Percentiles rank a stretch among this genome's conserved stretches.
phyloP scores from a whole-genome alignment of 2,797 vertebrate species.

The Cirrhinus mrigala region DNA sequence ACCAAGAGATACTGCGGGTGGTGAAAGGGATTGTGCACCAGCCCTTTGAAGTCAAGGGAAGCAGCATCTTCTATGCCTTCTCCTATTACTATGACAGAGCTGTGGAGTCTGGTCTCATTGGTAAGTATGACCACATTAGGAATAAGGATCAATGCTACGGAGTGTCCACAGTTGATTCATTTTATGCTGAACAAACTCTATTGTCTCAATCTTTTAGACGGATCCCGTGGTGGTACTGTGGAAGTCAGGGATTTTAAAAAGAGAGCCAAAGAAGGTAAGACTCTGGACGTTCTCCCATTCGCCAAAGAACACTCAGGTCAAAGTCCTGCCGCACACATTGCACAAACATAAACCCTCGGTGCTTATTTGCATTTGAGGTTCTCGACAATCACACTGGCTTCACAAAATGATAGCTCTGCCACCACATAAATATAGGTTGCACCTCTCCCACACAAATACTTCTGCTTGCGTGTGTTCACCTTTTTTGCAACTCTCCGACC shows the following conservation, averaged over 20 bases:
- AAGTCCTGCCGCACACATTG: constrained; percentile 62
- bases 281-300: constrained; percentile 54
- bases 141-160: background rate
- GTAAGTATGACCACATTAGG: constrained; percentile 76
- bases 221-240: constrained; percentile 86
- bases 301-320: constrained; percentile 55
- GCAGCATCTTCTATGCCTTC: constrained; percentile 94
- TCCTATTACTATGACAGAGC: constrained; percentile 97
- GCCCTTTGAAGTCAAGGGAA: constrained; percentile 89
- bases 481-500: constrained; percentile 49
- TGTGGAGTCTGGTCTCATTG: constrained; percentile 90
- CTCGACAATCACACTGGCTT: constrained; percentile 70
- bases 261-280: constrained; percentile 95
- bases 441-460: constrained; percentile 65
- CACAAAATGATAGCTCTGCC: constrained; percentile 65
- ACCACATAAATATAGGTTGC: constrained; percentile 64
- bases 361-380: constrained; percentile 69
- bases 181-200: constrained; percentile 32
- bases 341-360: constrained; percentile 64
- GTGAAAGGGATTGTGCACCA: constrained; percentile 92
- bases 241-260: constrained; percentile 94
- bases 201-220: constrained; percentile 81
- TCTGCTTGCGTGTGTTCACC: constrained; percentile 57
- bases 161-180: background rate
- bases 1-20: constrained; percentile 89